Evolutionary conservation across 2,888 invertebrate species (phyloP).

Genomic region (Tribolium freemani): DNA sequence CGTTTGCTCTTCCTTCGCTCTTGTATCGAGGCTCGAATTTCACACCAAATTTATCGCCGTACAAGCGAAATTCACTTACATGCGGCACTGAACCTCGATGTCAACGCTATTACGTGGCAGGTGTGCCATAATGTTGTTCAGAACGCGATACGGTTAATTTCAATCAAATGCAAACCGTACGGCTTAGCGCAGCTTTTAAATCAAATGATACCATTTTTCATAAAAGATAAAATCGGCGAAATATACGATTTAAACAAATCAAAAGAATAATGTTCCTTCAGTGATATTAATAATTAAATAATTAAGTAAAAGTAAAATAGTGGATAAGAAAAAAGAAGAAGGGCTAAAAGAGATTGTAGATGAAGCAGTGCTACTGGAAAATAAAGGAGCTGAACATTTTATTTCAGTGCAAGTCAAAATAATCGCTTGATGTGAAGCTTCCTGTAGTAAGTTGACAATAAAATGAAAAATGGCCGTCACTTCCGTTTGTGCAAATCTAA

Average conservation of each 20-base stretch:
- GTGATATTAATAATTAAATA: too few relatives aligned
- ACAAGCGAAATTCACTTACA: slow-evolving; percentile 52
- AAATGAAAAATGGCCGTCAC: not conserved
- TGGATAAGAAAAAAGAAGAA: too few relatives aligned
- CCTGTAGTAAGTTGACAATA: not conserved
- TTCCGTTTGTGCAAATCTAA: not conserved
- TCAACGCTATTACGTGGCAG: slow-evolving; percentile 56
- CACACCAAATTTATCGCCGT: slow-evolving; percentile 49
- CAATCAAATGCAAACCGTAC: slow-evolving; percentile 41
- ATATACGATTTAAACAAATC: too few relatives aligned
- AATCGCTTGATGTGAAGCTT: too few relatives aligned
- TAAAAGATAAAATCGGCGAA: not conserved
- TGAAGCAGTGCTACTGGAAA: too few relatives aligned
- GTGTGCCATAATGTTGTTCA: slow-evolving; percentile 52
- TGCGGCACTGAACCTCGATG: slow-evolving; percentile 52
- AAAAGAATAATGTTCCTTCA: too few relatives aligned
- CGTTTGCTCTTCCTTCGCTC: not conserved
- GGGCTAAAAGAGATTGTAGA: too few relatives aligned
- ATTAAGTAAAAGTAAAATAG: too few relatives aligned
- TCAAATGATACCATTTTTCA: not conserved
- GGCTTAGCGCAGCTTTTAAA: slow-evolving; percentile 1
- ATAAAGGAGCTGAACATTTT: too few relatives aligned
- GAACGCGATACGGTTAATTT: slow-evolving; percentile 45
- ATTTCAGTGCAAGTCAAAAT: too few relatives aligned
- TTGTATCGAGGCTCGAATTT: slow-evolving; percentile 43